These are phyloP conservation scores for Scolopax bukidnonensis DNA, from an alignment of 2,797 vertebrate genomes.

Conservation along the genomic window DNA sequence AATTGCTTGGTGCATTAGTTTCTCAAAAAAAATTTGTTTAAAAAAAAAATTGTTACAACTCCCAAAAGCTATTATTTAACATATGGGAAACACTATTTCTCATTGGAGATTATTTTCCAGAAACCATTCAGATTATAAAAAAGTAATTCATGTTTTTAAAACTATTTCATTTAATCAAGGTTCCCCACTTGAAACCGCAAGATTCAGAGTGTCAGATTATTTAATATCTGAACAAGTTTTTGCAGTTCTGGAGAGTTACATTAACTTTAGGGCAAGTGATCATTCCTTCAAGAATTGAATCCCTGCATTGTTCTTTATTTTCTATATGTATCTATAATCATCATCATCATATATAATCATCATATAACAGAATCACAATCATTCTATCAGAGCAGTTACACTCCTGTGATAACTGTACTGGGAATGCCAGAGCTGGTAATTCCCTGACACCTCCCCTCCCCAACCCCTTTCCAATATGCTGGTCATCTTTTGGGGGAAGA, in stretches of 20 bases:
- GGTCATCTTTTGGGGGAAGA: neutral
- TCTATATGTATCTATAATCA: neutral
- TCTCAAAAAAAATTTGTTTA: neutral
- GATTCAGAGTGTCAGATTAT: neutral
- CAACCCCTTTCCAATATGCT: rapidly evolving
- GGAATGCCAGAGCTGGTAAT: neutral
- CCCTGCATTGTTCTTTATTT: neutral
- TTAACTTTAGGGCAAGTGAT: neutral
- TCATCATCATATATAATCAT: too few relatives aligned
- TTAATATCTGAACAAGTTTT: neutral
- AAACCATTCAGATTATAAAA: neutral
- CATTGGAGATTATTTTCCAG: neutral
- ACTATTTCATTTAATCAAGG: neutral
- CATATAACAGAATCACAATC: neutral
- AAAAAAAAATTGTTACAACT: neutral
- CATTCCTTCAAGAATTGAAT: neutral
- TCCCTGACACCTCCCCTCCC: neutral
- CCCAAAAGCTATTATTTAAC: neutral
- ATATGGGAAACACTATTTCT: neutral
- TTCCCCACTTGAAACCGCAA: neutral
- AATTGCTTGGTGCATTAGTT: neutral
- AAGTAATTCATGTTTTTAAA: neutral
- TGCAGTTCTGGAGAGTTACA: neutral
- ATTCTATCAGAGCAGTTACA: neutral
- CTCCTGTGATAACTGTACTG: neutral